These are phyloP conservation scores for Nemapogon koenigi DNA, from an alignment of 2,888 invertebrate species.

Conservation along the genomic window DNA sequence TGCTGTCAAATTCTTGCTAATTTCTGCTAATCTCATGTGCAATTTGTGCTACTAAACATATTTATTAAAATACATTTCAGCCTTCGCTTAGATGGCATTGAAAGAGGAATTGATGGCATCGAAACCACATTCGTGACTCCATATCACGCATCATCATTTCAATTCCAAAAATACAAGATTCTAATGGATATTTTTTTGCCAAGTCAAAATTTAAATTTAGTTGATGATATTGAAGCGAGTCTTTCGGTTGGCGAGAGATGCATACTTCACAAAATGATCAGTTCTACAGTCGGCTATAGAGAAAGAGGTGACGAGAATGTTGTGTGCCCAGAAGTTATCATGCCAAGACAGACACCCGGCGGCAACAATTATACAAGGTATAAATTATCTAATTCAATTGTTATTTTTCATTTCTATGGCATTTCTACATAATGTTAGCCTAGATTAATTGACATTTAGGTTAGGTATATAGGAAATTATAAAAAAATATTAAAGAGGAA, in stretches of 20 bases:
- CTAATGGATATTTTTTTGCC: constrained; percentile 67
- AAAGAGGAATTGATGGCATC: constrained; percentile 44
- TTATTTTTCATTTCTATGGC: no score
- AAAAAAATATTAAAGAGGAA: no score
- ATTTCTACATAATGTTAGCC: no score
- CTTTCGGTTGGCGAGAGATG: constrained; percentile 53
- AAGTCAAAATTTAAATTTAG: constrained; percentile 32
- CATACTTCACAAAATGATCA: constrained; percentile 62
- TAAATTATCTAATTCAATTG: neutral
- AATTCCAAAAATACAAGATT: constrained; percentile 65
- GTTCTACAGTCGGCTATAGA: constrained; percentile 63
- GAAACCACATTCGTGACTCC: constrained; percentile 61
- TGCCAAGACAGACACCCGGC: constrained; percentile 26
- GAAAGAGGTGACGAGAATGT: constrained; percentile 65
- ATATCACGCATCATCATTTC: constrained; percentile 63
- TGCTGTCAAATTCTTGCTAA: no score
- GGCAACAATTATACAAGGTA: constrained; percentile 15
- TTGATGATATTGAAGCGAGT: constrained; percentile 27
- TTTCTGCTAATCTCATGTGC: no score
- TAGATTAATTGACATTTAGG: no score
- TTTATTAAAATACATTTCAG: constrained; percentile 39
- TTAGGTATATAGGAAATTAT: no score
- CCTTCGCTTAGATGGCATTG: constrained; percentile 67
- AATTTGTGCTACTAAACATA: no score
- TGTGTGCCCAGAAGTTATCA: constrained; percentile 54